Conservation (phyloP, 2,797 vertebrate species). For the Esox masquinongy region DNA sequence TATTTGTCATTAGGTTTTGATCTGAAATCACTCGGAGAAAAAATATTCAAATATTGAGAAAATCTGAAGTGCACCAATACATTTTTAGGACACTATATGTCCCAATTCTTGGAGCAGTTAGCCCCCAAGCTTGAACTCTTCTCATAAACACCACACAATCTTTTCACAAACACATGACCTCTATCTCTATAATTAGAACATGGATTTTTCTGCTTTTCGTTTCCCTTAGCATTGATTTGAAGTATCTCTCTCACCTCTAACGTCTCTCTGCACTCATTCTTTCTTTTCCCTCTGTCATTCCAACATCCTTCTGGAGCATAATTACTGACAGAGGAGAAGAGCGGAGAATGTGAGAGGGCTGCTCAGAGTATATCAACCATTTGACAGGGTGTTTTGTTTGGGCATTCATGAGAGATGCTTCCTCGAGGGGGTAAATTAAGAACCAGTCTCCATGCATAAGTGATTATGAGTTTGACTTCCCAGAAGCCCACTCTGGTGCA, state of each 20-base stretch:
- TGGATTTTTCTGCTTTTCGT: neutral
- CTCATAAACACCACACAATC: no score
- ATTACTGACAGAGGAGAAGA: constrained; percentile 10
- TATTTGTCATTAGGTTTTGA: no score
- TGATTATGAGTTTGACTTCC: neutral
- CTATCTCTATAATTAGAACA: neutral
- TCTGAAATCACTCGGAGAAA: no score
- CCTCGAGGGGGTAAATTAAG: constrained; percentile 13
- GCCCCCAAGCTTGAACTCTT: no score
- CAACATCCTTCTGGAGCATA: constrained; percentile 1
- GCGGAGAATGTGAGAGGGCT: neutral
- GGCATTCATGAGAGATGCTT: constrained; percentile 1
- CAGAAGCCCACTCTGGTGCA: neutral
- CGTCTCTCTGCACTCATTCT: neutral
- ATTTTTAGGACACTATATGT: no score
- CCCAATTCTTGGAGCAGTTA: no score
- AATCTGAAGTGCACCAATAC: no score
- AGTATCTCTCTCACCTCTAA: neutral
- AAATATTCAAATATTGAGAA: no score
- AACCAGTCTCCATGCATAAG: constrained; percentile 15
- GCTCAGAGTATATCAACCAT: constrained; percentile 6
- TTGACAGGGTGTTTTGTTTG: constrained; percentile 13
- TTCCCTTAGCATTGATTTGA: neutral
- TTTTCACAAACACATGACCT: neutral
- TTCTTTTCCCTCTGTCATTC: neutral